These are phyloP conservation scores for Galeopterus variegatus DNA, from an alignment of 2,113 vertebrate species.

Conservation along the genomic window DNA sequence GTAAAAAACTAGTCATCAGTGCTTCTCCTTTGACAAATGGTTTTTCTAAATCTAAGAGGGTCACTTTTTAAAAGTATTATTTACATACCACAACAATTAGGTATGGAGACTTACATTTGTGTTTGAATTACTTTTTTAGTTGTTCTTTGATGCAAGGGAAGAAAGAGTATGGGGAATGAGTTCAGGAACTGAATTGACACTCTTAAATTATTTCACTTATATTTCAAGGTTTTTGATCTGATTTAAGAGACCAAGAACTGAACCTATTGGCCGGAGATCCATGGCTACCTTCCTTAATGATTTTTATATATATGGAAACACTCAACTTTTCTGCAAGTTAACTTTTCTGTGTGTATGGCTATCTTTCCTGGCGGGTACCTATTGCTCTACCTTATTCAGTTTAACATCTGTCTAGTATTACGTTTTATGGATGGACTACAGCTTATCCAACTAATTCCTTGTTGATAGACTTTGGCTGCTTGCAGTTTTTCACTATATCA, in stretches of 20 bases:
- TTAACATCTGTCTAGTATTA: not conserved
- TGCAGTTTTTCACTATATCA: not conserved
- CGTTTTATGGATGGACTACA: not conserved
- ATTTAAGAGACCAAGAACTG: not conserved
- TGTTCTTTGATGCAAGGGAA: not conserved
- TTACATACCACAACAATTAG: not conserved
- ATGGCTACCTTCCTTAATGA: not conserved
- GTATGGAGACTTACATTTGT: not conserved
- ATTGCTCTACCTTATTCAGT: not conserved
- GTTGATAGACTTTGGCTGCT: not conserved
- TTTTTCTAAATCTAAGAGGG: not conserved
- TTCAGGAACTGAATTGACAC: conserved; percentile 46
- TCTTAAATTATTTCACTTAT: conserved; percentile 2
- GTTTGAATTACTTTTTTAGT: conserved; percentile 50
- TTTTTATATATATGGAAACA: conserved; percentile 46
- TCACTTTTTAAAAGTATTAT: not conserved
- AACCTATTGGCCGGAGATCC: not conserved
- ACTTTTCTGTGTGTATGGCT: not conserved
- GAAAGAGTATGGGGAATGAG: not conserved
- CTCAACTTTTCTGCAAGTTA: not conserved
- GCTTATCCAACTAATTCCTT: not conserved
- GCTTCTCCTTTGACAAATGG: not conserved
- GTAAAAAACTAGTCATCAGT: not conserved
- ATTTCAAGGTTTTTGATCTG: conserved; percentile 18
- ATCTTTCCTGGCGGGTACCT: not conserved